phyloP scores from a whole-genome alignment of 2,888 invertebrate genomes.

The Drepanosiphum platanoidis region DNA sequence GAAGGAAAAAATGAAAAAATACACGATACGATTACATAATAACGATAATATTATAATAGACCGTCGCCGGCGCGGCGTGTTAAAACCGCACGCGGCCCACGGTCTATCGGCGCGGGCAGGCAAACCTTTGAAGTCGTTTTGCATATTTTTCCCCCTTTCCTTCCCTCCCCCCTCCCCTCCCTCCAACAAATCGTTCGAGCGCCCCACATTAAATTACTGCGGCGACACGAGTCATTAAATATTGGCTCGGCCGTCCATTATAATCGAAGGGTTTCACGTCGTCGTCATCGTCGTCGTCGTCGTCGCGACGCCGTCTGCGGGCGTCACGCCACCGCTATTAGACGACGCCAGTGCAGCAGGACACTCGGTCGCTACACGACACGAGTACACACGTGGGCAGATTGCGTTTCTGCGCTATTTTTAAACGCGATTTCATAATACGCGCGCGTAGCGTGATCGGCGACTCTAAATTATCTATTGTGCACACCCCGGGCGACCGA shows the following conservation, averaged over 20 bases:
- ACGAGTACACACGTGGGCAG: not conserved
- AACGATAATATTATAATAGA: too few relatives aligned
- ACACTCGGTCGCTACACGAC: not conserved
- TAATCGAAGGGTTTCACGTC: constrained; percentile 8
- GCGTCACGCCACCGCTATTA: constrained; percentile 11
- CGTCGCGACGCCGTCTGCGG: constrained; percentile 17
- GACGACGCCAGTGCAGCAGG: constrained; percentile 14
- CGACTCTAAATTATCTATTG: constrained; percentile 3
- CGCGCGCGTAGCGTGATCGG: not conserved
- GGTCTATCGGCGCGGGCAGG: not conserved
- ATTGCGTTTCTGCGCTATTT: not conserved
- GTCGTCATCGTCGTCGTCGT: constrained; percentile 20
- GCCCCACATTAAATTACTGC: not conserved
- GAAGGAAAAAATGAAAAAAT: too few relatives aligned
- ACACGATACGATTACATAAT: too few relatives aligned
- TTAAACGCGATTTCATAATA: too few relatives aligned
- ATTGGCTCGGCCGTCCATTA: not conserved
- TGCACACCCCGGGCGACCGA: not conserved
- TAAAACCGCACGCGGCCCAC: not conserved
- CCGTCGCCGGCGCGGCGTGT: not conserved
- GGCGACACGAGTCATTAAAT: constrained; percentile 8
- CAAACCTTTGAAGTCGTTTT: not conserved
- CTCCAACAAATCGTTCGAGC: too few relatives aligned
- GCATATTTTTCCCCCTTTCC: not conserved
- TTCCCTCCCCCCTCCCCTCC: too few relatives aligned